A percentile compares a stretch with the other conserved stretches of the same genome.
Conservation (phyloP, 2,888 invertebrate genomes). For the Aethes cnicana region DNA sequence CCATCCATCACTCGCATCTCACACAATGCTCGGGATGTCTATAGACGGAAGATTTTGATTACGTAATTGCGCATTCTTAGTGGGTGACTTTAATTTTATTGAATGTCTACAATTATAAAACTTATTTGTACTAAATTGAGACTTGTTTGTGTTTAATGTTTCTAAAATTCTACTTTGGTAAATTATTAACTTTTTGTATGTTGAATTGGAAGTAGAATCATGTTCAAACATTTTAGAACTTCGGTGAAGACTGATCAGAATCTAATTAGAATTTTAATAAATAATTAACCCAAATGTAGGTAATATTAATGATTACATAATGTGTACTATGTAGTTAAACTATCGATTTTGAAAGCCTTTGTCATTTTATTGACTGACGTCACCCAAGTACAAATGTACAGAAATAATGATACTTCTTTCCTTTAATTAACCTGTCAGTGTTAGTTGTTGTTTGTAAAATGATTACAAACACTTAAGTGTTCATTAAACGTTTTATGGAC, state of each 20-base stretch:
- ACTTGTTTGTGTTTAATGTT: no score
- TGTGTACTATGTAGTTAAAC: conserved; percentile 9
- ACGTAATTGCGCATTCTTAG: conserved; percentile 31
- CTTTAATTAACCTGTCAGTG: conserved; percentile 4
- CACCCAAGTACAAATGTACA: not conserved
- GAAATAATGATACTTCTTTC: conserved; percentile 5
- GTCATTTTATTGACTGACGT: conserved; percentile 2
- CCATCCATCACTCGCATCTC: conserved; percentile 71
- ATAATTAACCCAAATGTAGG: conserved; percentile 19
- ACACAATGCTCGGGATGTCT: conserved; percentile 47
- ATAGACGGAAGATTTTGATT: conserved; percentile 63
- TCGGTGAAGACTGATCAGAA: conserved; percentile 33
- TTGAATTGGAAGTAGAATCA: no score
- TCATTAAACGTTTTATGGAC: no score
- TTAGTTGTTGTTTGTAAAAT: no score
- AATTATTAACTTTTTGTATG: no score
- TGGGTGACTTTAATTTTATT: conserved; percentile 8
- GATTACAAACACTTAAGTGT: no score
- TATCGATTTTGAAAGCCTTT: conserved; percentile 10
- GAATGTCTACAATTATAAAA: no score
- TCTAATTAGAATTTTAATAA: conserved; percentile 31
- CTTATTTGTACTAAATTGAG: no score
- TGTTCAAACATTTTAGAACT: conserved; percentile 33
- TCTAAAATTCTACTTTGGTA: no score
- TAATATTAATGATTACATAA: no score